Percentiles rank a stretch among this genome's conserved stretches.
Evolutionary conservation across 2,113 vertebrate species (phyloP).

Genomic region (Stomatorhinus ivindoensis): DNA sequence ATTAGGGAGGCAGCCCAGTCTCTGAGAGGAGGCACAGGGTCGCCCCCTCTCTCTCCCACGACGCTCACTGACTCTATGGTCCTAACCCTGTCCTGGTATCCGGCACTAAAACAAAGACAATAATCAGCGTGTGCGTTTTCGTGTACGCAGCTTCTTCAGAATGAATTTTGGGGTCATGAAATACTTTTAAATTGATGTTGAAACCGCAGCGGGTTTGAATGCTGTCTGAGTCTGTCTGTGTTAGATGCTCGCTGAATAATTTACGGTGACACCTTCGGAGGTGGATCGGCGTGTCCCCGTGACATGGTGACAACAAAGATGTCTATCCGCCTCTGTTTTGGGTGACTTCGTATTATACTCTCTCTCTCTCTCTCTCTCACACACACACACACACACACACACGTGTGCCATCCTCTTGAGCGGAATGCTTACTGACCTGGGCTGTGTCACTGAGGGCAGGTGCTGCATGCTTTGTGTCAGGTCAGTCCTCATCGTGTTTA

Average conservation of each 20-base stretch:
- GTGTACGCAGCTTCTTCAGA: neutral
- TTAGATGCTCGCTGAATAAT: neutral
- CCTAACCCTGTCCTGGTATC: neutral
- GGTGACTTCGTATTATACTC: neutral
- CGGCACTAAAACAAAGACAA: neutral
- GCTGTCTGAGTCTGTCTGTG: neutral
- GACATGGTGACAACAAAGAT: neutral
- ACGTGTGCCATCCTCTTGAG: neutral
- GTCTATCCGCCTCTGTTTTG: neutral
- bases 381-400: neutral
- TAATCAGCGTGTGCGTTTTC: neutral
- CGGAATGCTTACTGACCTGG: neutral
- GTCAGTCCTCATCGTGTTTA: neutral
- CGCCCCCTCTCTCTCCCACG: neutral
- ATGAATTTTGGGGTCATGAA: neutral
- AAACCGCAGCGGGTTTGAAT: neutral
- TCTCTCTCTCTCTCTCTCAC: neutral
- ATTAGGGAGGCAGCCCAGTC: constrained; percentile 16
- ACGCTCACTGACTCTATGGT: neutral
- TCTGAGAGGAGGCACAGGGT: neutral
- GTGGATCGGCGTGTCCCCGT: neutral
- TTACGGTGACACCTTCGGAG: neutral
- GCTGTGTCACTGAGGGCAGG: neutral
- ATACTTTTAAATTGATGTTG: neutral
- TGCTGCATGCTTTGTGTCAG: neutral